A percentile compares a stretch with the other conserved stretches of the same genome.
These are phyloP conservation scores for Poecile atricapillus DNA, from an alignment of 2,113 vertebrate genomes.

Conservation along the genomic window DNA sequence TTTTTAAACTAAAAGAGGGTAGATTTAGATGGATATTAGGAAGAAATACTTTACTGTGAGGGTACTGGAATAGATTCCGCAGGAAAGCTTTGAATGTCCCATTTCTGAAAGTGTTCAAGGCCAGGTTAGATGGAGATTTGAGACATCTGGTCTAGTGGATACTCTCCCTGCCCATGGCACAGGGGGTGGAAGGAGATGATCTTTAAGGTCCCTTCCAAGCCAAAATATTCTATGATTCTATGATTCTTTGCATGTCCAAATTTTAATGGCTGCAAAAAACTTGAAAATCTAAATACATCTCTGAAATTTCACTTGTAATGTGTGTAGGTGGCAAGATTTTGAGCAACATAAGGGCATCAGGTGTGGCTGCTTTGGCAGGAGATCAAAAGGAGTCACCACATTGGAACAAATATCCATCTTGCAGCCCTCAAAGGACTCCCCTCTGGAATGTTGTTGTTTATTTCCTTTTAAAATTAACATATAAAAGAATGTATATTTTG, in stretches of 20 bases:
- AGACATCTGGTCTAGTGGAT: neutral
- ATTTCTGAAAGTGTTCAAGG: neutral
- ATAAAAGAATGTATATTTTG: neutral
- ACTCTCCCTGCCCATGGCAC: neutral
- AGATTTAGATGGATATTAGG: neutral
- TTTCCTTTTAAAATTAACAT: neutral
- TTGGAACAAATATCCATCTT: neutral
- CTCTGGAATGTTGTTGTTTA: neutral
- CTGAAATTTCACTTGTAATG: neutral
- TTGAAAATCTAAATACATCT: neutral
- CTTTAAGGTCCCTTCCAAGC: neutral
- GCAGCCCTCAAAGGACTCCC: fast-evolving
- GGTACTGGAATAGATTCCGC: neutral
- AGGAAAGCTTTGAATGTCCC: neutral
- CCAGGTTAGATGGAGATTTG: neutral
- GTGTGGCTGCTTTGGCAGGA: neutral
- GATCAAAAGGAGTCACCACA: neutral
- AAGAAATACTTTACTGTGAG: neutral
- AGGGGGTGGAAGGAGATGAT: neutral
- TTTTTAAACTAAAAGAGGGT: neutral
- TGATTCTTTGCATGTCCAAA: neutral
- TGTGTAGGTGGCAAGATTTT: neutral
- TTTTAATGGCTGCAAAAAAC: neutral
- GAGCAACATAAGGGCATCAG: neutral
- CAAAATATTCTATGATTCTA: neutral